These are phyloP conservation scores for Drosophila lowei DNA, from an alignment of 1,140 invertebrate species.

Conservation along the genomic window DNA sequence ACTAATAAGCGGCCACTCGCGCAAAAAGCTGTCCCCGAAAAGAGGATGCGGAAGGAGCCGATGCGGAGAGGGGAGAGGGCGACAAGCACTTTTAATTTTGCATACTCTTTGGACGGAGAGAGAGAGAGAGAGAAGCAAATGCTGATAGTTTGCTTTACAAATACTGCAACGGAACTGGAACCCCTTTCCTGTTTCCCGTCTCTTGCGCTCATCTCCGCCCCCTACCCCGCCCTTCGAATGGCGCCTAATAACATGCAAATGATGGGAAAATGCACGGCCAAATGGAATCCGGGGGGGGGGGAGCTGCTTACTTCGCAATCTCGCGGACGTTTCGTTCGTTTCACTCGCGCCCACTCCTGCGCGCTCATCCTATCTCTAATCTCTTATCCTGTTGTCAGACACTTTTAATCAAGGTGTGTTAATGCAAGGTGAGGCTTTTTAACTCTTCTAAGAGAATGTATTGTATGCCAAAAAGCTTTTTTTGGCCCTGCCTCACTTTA, in stretches of 20 bases:
- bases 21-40: slow-evolving; percentile 35
- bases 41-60: background rate
- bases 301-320: slow-evolving; percentile 41
- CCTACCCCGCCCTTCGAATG: slow-evolving; percentile 18
- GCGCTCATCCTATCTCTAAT: slow-evolving; percentile 10
- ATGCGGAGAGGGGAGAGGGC: background rate
- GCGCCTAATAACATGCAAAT: slow-evolving; percentile 55
- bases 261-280: slow-evolving; percentile 46
- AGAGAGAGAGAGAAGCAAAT: slow-evolving; percentile 17
- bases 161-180: background rate
- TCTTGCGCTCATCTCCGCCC: background rate
- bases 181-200: background rate
- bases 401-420: slow-evolving; percentile 35
- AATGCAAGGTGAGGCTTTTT: no score
- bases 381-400: slow-evolving; percentile 9
- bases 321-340: slow-evolving; percentile 12
- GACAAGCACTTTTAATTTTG: slow-evolving; percentile 32
- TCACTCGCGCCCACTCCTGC: background rate
- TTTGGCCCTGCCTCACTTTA: no score
- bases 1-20: slow-evolving; percentile 39
- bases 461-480: background rate
- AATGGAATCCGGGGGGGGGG: background rate
- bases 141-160: slow-evolving; percentile 33
- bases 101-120: slow-evolving; percentile 4
- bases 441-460: no score